Conservation (phyloP, 2,797 vertebrate species). For the Macroramphosus scolopax region DNA sequence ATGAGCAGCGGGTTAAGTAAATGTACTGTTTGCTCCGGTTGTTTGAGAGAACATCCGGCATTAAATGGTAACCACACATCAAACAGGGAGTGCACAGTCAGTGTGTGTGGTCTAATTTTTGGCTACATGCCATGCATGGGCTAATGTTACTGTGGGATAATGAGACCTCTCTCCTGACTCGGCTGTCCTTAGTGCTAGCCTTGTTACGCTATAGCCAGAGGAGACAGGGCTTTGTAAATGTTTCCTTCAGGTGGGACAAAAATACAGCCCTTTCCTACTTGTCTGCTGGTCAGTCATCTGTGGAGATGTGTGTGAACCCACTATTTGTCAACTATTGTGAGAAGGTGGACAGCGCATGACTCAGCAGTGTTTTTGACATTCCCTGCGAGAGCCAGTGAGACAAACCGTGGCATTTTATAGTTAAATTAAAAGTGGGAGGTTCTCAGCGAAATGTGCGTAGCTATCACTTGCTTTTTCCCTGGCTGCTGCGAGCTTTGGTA, state of each 20-base stretch:
- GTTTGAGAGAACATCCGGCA: conserved; percentile 15
- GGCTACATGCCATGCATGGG: conserved; percentile 51
- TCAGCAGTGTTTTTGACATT: conserved; percentile 57
- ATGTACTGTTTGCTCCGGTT: too few relatives aligned
- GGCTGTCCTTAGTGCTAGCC: conserved; percentile 31
- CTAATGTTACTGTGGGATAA: conserved; percentile 45
- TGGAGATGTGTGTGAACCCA: conserved; percentile 45
- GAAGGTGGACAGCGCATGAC: conserved; percentile 57
- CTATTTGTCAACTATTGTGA: conserved; percentile 55
- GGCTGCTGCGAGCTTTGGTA: too few relatives aligned
- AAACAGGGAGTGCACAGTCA: conserved; percentile 27
- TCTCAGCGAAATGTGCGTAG: too few relatives aligned
- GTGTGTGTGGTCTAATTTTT: conserved; percentile 38
- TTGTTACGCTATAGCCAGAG: too few relatives aligned
- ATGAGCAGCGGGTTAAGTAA: too few relatives aligned
- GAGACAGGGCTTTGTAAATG: conserved; percentile 47
- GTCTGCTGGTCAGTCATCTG: conserved; percentile 48
- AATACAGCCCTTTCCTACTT: conserved; percentile 48
- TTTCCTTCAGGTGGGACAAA: conserved; percentile 58
- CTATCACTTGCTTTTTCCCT: too few relatives aligned
- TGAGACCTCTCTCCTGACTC: conserved; percentile 43
- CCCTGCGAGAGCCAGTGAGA: conserved; percentile 27
- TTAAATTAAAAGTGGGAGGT: too few relatives aligned
- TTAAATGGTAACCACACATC: conserved; percentile 38
- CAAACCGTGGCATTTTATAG: conserved; percentile 19